Base-by-base conservation (phyloP, 92 coral and sea anemone species). In the Parazoanthus swiftii region DNA sequence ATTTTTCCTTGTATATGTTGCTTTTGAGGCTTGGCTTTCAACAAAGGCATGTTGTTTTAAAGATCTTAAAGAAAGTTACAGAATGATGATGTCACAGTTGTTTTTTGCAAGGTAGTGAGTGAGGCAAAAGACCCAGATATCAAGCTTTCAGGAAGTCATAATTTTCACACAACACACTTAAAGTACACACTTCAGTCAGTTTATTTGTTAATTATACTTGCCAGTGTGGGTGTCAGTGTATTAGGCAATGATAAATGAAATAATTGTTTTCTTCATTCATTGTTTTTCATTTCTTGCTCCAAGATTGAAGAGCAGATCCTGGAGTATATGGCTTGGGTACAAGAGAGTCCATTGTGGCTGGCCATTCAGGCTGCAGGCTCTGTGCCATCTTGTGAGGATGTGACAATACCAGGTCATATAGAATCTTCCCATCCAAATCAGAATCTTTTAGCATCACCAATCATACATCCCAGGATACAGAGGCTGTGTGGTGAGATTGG, bases 301-400 rank as follows among this genome's bases (percentile, higher is more conserved):
- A 58, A 96, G 99, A 96, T 96, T 56, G 99, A 96, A 81, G 99
- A 96, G 74, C 99, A 96, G 89, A 93, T 96, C 26, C 90, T 96
- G 20, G 99, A 96, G 77, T 85, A 93, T 50, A 91, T 96, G 85
- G 98, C 99, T 7, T 96, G 99, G 99, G 88, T 89, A 44, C 94
- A 92, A 78, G 95, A 95, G 68, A 95, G 98, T n/a, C 98, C 99
- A 42, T 85, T 96, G 29, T 96, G 99, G 99, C 76, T 56, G 75
- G 93, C 98, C 36, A 96, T 96, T 51, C 93, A 91, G 56, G 88
- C 84, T 37, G 92, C 94, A 44, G 95, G 93, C 16, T 90, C 94
- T n/a, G 99, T 96, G 54, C 99, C 98, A 0, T 96, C 99, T 33
- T 96, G 99, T 82, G 98, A 96, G 88, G 99, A 96, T 65, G 99